Conservation (phyloP, 2,888 invertebrate genomes). For the Hoplodrina ambigua region DNA sequence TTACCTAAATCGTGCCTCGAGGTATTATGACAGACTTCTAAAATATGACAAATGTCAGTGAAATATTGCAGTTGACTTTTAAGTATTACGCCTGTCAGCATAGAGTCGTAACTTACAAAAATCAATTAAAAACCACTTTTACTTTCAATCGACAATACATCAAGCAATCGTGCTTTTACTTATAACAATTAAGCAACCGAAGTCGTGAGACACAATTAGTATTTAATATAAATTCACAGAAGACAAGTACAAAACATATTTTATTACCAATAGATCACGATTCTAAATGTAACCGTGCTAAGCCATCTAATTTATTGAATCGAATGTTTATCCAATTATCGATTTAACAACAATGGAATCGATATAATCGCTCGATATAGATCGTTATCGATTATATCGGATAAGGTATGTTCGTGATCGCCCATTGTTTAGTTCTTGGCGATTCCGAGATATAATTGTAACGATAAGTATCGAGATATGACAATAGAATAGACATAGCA, state of each 20-base stretch:
- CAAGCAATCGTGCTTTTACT: constrained; percentile 43
- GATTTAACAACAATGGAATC: constrained; percentile 66
- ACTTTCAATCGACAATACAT: constrained; percentile 31
- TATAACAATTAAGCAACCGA: constrained; percentile 43
- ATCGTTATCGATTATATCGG: constrained; percentile 61
- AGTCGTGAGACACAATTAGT: constrained; percentile 53
- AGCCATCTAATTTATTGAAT: constrained; percentile 64
- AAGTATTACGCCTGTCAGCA: constrained; percentile 14
- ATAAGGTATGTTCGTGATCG: constrained; percentile 65
- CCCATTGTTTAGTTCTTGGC: constrained; percentile 61
- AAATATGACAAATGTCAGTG: constrained; percentile 5
- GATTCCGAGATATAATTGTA: constrained; percentile 62
- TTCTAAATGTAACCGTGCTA: constrained; percentile 54
- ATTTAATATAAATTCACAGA: constrained; percentile 34
- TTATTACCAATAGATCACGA: constrained; percentile 60
- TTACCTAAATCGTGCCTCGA: constrained; percentile 5
- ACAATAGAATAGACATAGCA: constrained; percentile 57
- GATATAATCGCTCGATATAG: constrained; percentile 66
- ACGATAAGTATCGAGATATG: constrained; percentile 59
- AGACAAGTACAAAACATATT: constrained; percentile 42
- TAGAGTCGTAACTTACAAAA: constrained; percentile 17
- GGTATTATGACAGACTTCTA: constrained; percentile 7
- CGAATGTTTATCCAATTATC: constrained; percentile 68
- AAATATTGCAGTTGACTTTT: constrained; percentile 5
- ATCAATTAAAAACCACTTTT: constrained; percentile 53